Base-by-base conservation (phyloP, 2,888 invertebrate genomes). In the Athalia circularis region DNA sequence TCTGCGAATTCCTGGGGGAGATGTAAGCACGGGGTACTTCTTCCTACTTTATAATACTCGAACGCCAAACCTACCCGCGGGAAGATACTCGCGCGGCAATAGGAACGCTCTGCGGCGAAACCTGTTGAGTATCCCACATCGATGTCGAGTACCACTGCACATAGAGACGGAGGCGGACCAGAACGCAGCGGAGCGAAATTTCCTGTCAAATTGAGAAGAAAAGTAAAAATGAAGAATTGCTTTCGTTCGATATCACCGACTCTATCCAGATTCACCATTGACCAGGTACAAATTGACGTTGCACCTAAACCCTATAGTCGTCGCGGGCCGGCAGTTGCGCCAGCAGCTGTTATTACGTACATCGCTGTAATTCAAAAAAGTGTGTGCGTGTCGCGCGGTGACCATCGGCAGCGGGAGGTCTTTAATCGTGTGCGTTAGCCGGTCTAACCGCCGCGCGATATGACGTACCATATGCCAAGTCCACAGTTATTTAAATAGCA, bases 101-200 rank as follows among this genome's bases (percentile, higher is more conserved):
- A 9, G 54, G n/a, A 11, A 54, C 54, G 8, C 5, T 13, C 15
- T 43, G 59, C 13, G 29, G 59, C 47, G 52, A 52, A 13, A 72
- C 72, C 72, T 72, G 72, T 72, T 72, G 72, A 72, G 59, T 72
- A 45, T 59, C n/a, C 52, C 52, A 47, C 72, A 45, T 52, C 59
- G 8, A 47, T 7, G 45, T 13, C 15, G 29, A 29, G 29, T 29
- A 29, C 29, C 29, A 29, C 29, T 29, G 29, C 2, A 29, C 29
- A 29, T 29, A 29, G 29, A 29, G 2, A 29, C 29, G 29, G 29
- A 29, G 29, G 29, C 29, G 2, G 29, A 29, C 29, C 29, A 29
- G 29, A 29, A 1, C 29, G 29, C 29, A 29, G 29, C 29, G 3
- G 54, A 7, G 54, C n/a, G 54, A 54, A 54, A 54, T 54, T 54